These are phyloP conservation scores for Cosmorhoe ocellata DNA, from an alignment of 2,888 invertebrate genomes.

Conservation along the genomic window DNA sequence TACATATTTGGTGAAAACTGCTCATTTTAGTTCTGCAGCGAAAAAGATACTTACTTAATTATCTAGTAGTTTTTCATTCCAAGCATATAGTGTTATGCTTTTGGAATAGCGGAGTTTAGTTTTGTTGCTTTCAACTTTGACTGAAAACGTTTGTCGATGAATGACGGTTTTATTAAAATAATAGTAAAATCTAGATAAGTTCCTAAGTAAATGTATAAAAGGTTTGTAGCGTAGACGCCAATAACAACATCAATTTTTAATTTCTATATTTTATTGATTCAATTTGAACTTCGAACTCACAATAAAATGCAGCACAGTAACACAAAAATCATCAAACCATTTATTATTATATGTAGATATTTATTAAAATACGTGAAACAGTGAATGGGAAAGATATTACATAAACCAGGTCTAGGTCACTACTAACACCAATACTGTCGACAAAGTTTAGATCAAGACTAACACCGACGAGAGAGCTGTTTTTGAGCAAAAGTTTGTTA, in stretches of 20 bases:
- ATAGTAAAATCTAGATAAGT: no score
- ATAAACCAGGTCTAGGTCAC: constrained; percentile 61
- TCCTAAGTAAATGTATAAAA: no score
- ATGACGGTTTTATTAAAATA: no score
- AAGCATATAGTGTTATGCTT: no score
- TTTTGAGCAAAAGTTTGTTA: constrained; percentile 79
- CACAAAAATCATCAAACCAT: constrained; percentile 78
- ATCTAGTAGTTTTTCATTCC: no score
- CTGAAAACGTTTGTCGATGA: no score
- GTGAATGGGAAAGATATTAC: constrained; percentile 62
- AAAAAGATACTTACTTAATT: no score
- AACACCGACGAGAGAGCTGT: constrained; percentile 64
- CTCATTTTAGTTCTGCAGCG: no score
- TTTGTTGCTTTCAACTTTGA: no score
- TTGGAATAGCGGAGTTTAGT: no score
- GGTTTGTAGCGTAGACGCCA: constrained; percentile 42
- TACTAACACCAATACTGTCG: constrained; percentile 63
- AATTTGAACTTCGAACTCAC: constrained; percentile 83
- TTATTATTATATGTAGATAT: constrained; percentile 62
- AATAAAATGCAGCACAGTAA: constrained; percentile 82
- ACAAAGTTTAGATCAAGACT: constrained; percentile 53
- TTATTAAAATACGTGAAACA: constrained; percentile 73
- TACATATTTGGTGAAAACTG: no score
- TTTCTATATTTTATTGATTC: constrained; percentile 83
- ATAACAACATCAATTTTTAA: constrained; percentile 72